Base-by-base conservation (phyloP, 2,113 vertebrate genomes). In the Rattus rattus region DNA sequence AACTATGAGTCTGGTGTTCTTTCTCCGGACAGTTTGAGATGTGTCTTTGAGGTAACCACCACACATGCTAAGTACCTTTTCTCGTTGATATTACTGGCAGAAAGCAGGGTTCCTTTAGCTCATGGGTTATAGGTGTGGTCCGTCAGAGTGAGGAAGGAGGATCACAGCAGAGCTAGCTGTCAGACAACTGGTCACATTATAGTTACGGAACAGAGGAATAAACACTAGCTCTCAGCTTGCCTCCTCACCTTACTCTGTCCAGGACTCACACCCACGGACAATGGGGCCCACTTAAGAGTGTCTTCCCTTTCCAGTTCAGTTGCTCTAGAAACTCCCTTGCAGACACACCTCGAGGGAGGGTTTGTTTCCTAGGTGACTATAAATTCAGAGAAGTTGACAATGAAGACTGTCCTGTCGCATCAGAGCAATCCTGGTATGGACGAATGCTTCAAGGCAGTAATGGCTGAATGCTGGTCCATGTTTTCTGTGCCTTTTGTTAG, bases 141-240 rank as follows among this genome's bases (percentile, higher is more conserved):
- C 52, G 12, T 56, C 69, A 17, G 0, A 39, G 3, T 39, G 65
- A 3, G 36, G 36, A 19, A 19, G 4, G 52, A 5, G 4, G 7
- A 6, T 7, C 2, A 22, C 30, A 54, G 85, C 86, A 28, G 22
- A 12, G 2, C 4, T 56, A 12, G 2, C 4, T 56, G 36, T n/a
- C 49, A 72, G 86, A 36, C 52, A 17, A 36, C 24, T 43, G 54
- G 33, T 43, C 70, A 59, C 87, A 7, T 19, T 12, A 1, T 1
- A 56, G 33, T 28, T 24, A 22, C 7, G 1, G 22, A 26, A 14
- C 47, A 88, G 49, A 56, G 22, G n/a, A 54, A 28, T 10, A 9
- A 54, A 28, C 49, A 14, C 11, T 10, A n/a, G 49, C 1, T 7
- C 52, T 30, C 7, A 1, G 24, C 13, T 39, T 0, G 3, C 12